Evolutionary conservation across 2,888 invertebrate species (phyloP).

Genomic region (Drosophila mercatorum): DNA sequence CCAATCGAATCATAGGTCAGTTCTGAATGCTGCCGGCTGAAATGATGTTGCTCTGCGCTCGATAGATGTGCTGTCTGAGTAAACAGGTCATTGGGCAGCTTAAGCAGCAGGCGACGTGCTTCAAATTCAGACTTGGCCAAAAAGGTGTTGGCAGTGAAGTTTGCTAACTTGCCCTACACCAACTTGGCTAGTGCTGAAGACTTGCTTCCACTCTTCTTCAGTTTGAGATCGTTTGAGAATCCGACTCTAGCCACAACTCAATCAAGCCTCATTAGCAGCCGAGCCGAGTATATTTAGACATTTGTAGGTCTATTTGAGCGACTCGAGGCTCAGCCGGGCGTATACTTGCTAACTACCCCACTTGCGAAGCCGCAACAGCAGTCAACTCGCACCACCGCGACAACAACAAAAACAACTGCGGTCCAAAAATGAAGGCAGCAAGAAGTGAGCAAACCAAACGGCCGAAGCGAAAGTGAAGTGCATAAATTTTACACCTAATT

Average conservation of each 20-base stretch:
- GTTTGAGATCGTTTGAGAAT: too few relatives aligned
- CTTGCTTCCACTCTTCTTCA: too few relatives aligned
- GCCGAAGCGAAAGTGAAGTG: conserved; percentile 69
- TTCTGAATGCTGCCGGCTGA: conserved; percentile 12
- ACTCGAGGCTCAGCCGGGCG: conserved; percentile 5
- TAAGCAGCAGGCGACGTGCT: conserved; percentile 2
- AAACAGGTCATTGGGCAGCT: conserved; percentile 14
- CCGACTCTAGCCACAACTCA: not conserved
- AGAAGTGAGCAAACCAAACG: conserved; percentile 14
- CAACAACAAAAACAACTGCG: conserved; percentile 8
- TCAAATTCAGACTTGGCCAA: not conserved
- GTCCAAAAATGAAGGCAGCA: conserved; percentile 8
- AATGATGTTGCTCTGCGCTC: not conserved
- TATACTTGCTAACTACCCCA: conserved; percentile 13
- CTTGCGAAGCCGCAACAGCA: not conserved
- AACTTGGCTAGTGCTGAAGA: too few relatives aligned
- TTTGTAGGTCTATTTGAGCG: conserved; percentile 1
- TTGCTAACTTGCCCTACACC: too few relatives aligned
- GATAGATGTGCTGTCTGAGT: conserved; percentile 2
- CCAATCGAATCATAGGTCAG: conserved; percentile 30
- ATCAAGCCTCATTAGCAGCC: not conserved
- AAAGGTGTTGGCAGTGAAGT: too few relatives aligned
- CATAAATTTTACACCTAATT: conserved; percentile 81
- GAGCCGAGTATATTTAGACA: not conserved
- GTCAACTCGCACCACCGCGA: too few relatives aligned